These are phyloP conservation scores for Phoenicopterus ruber DNA, from an alignment of 2,113 vertebrate genomes.

Conservation along the genomic window DNA sequence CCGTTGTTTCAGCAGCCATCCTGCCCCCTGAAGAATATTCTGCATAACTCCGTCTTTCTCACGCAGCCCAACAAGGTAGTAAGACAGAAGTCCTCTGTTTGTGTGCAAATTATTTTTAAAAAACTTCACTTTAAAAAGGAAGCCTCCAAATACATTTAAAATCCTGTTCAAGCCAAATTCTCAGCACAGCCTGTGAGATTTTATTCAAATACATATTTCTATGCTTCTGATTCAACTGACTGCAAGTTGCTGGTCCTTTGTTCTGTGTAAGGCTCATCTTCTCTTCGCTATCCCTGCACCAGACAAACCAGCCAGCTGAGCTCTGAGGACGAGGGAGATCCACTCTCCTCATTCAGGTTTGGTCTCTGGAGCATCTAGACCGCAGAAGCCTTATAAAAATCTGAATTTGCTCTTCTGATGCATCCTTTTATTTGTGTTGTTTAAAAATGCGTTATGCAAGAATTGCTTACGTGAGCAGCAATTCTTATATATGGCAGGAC, in stretches of 20 bases:
- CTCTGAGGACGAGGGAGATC: not conserved
- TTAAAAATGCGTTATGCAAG: not conserved
- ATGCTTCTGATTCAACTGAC: not conserved
- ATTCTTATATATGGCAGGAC: not conserved
- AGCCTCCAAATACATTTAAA: not conserved
- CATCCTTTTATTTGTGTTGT: not conserved
- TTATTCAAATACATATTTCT: not conserved
- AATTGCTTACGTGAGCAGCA: not conserved
- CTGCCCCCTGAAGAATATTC: not conserved
- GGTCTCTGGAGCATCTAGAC: not conserved
- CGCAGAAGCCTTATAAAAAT: not conserved
- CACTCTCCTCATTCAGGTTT: not conserved
- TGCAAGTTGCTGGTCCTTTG: not conserved
- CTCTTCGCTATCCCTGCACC: not conserved
- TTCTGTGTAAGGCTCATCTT: not conserved
- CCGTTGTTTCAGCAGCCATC: not conserved
- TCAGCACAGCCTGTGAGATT: not conserved
- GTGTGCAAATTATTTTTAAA: not conserved
- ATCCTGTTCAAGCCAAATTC: not conserved
- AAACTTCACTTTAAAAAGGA: not conserved
- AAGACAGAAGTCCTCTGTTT: not conserved
- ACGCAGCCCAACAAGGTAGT: accelerated
- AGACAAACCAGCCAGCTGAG: not conserved
- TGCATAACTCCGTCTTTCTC: not conserved
- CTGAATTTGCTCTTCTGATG: not conserved